These are phyloP conservation scores for Pachyseris speciosa DNA, from an alignment of 64 coral and sea anemone genomes.

Conservation along the genomic window DNA sequence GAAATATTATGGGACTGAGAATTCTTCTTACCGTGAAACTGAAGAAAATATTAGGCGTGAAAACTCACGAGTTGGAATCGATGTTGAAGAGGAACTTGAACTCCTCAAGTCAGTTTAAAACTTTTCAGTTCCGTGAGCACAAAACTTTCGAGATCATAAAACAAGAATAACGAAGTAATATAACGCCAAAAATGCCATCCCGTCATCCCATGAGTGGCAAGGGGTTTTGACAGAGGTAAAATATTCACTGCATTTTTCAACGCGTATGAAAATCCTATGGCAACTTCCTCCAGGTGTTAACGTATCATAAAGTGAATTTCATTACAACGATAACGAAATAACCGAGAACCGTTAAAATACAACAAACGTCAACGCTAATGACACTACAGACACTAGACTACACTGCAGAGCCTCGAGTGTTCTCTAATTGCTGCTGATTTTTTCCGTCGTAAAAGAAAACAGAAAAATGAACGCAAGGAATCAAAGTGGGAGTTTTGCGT, in stretches of 20 bases:
- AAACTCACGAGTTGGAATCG: background rate
- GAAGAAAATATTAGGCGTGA: too few species aligned
- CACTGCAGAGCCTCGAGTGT: background rate
- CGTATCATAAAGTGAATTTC: background rate
- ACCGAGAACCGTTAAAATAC: background rate
- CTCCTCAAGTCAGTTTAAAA: background rate
- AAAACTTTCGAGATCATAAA: background rate
- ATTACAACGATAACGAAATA: background rate
- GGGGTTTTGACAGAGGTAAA: background rate
- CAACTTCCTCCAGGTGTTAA: conserved; percentile 6
- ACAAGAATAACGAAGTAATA: background rate
- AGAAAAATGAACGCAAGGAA: background rate
- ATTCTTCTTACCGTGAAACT: too few species aligned
- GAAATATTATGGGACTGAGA: too few species aligned
- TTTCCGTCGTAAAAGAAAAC: background rate
- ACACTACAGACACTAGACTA: background rate
- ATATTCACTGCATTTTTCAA: conserved; percentile 49
- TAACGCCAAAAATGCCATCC: background rate
- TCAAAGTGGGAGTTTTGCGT: background rate
- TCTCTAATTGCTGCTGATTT: too few species aligned
- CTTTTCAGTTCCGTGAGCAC: background rate
- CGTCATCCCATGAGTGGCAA: conserved; percentile 16
- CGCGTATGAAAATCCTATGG: conserved; percentile 15
- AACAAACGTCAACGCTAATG: background rate
- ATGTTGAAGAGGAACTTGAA: background rate